Evolutionary conservation across 2,797 vertebrate species (phyloP), one percentile per base, ranked within the genome.

Genomic region (Gymnopithys bicolor): DNA sequence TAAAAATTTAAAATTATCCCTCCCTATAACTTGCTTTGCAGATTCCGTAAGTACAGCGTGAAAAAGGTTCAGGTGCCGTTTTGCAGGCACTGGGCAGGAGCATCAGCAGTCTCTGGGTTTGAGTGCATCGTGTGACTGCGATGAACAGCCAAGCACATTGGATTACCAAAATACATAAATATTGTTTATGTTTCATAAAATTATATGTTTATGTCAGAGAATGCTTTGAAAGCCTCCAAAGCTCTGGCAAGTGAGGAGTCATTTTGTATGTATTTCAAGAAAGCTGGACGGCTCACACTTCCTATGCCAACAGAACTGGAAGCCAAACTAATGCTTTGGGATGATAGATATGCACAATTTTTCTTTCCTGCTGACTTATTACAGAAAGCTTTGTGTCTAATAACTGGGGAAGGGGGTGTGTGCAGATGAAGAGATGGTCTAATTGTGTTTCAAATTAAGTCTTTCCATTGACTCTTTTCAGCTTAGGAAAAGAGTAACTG

Each of bases 171-270:
- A 77, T 17, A 53, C 8, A 23, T 74, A 84, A 84, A 32, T 64
- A 91, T 10, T 83, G 58, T 53, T 91, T 88, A 49, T 10, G 62
- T 58, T 86, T 88, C 69, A 76, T 73, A 55, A 83, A 90, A 62
- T 53, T n/a, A 13, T 84, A 88, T 63, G 48, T 59, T 95, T 95
- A 87, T 76, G 23, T 82, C 39, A 4, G 43, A 80, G 12, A 17
- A 77, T 78, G 74, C 67, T 91, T 89, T 89, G 71, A 92, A 95
- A 95, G 77, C n/a, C 49, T 90, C 59, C 16, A 67, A 87, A 95
- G 73, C 51, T 49, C 51, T 78, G 81, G 28, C 48, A 91, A 87
- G 45, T 56, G 27, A 94, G 76, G 63, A 71, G 41, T 77, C 30
- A 45, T 83, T 94, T 85, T 51, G 80, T 45, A 67, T 70, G 33